Evolutionary conservation across 2,113 vertebrate species (phyloP), one percentile per base, ranked within the genome.

Genomic region (Vimba vimba): DNA sequence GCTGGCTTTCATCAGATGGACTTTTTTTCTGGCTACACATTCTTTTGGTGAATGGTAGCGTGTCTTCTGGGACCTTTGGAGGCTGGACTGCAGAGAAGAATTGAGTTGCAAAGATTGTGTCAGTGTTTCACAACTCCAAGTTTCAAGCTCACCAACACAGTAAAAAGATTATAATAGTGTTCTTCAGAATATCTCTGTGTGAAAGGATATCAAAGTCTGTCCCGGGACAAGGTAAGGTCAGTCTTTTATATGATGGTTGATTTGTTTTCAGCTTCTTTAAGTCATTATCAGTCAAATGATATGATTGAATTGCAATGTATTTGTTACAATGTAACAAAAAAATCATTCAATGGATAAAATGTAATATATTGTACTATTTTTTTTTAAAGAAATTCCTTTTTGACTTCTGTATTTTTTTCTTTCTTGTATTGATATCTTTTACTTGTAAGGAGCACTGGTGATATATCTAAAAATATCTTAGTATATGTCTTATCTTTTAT

Each of bases 1-100:
- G 50, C 76, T 78, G 76, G 50, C 19, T 78, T 39, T 78, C 75
- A 33, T 36, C 27, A 78, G 3, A 78, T 33, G 50, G 15, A 36
- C 50, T 55, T 55, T 57, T 55, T 57, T 21, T 57, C 55, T 57
- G 55, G 19, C 55, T 57, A 21, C 0, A 57, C 12, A 25, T 75
- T 75, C 43, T 47, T 50, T 15, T 1, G 39, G 39, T 15, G 71
- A 47, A 74, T n/a, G 23, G 36, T 2, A 6, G n/a, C 19, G 33
- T 78, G 50, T 36, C 47, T 57, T 15, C 45, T 79, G 75, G 27
- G 52, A 23, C 4, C 12, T 36, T 21, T 60, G 52, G 55, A 25
- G 77, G 77, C 55, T 79, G 77, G 57, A 43, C 17, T 79, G 12
- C 33, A 79, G n/a, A 23, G 36, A 21, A 39, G 5, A 9, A 60